Percentiles rank a stretch among this genome's conserved stretches.
These are phyloP conservation scores for Miltochrista miniata DNA, from an alignment of 2,888 invertebrate species.

Conservation along the genomic window DNA sequence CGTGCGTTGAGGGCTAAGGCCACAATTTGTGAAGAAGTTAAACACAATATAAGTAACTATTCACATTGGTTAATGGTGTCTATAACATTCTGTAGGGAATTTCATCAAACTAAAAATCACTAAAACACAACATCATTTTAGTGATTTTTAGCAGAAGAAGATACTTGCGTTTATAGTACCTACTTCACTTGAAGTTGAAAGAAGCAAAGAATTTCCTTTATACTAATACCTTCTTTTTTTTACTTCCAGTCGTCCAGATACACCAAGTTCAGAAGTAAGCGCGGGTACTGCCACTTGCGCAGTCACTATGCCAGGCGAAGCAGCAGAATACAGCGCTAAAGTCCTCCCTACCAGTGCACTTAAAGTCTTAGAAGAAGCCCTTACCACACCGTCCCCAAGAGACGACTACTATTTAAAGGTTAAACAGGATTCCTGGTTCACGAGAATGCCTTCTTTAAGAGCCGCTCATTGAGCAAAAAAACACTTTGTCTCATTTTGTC, in stretches of 20 bases:
- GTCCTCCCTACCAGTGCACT: constrained; percentile 85
- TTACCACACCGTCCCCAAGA: constrained; percentile 81
- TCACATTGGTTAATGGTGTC: too few relatives aligned
- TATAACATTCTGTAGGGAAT: too few relatives aligned
- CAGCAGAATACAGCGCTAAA: constrained; percentile 86
- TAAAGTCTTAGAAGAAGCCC: constrained; percentile 85
- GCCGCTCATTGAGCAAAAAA: constrained; percentile 52
- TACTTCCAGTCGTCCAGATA: constrained; percentile 73
- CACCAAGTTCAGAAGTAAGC: constrained; percentile 74
- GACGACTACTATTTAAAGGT: constrained; percentile 80
- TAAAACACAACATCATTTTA: too few relatives aligned
- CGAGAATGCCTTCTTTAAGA: constrained; percentile 77
- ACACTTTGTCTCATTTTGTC: constrained; percentile 12
- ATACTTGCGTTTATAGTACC: too few relatives aligned
- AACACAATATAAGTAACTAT: too few relatives aligned
- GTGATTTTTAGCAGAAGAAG: too few relatives aligned
- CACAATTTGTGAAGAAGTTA: too few relatives aligned
- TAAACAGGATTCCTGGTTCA: constrained; percentile 80
- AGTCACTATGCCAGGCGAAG: constrained; percentile 82
- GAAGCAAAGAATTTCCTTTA: too few relatives aligned
- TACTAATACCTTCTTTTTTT: neutral
- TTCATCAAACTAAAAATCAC: too few relatives aligned
- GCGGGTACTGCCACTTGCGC: constrained; percentile 71
- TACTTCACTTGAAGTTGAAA: too few relatives aligned
- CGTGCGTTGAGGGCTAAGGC: too few relatives aligned